Evolutionary conservation across 2,113 vertebrate genomes (phyloP), one percentile per base, ranked within the genome.

Genomic region (Ceyx melanurus): DNA sequence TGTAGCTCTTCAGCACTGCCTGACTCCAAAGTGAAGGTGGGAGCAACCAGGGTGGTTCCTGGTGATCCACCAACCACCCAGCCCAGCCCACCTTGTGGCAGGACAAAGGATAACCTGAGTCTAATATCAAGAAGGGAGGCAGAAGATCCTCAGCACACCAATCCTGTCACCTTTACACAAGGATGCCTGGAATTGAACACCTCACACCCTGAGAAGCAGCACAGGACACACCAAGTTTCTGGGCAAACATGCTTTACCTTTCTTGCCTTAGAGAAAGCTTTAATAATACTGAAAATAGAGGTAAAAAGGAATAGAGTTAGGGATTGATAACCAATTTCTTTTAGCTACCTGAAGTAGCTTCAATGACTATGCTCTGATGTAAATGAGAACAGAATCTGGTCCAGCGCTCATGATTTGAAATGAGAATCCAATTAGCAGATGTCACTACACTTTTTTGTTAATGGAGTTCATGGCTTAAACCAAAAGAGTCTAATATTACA

Each of bases 401-500:
- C 90, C 66, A 75, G 23, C 42, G 62, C 35, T 90, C 29, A 10
- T 29, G 81, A 72, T 92, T 86, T 88, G 87, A 77, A 94, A 94
- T 78, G 22, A 86, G 93, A 93, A 74, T 50, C 42, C 72, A 85
- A 71, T 90, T 92, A 88, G 48, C 51, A 86, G 83, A 89, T 68
- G 80, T 57, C 75, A 70, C 71, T 80, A 60, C 17, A 79, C 62
- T 78, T 92, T 65, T 68, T 83, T 86, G 51, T 45, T 75, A 35
- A 75, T 37, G 42, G 89, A 92, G 64, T 78, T 95, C 64, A 50
- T 85, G 60, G 50, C 66, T 93, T 91, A 53, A 87, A 92, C 93
- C 40, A 43, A 95, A 81, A 58, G 23, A 73, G 56, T 37, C 33
- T 60, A 89, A 73, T 88, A 93, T 67, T 60, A 56, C 61, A 82